Conservation (phyloP, 2,888 invertebrate genomes). For the Drosophila monieri region DNA sequence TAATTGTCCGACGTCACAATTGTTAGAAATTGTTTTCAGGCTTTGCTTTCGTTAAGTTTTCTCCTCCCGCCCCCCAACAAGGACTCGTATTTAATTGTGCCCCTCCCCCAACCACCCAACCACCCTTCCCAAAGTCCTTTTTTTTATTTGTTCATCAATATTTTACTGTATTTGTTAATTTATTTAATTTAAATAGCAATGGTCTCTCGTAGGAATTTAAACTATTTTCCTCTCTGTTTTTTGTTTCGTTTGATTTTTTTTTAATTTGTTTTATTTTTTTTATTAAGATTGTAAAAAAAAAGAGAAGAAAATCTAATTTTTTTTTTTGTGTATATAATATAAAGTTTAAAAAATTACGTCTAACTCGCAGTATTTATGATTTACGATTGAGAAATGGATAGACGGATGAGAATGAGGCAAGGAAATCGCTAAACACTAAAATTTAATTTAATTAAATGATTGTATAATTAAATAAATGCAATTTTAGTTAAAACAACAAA, state of each 20-base stretch:
- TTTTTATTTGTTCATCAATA: background rate
- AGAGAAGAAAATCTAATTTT: constrained; percentile 33
- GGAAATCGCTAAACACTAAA: constrained; percentile 47
- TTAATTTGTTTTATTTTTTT: constrained; percentile 2
- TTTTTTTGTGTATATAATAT: constrained; percentile 66
- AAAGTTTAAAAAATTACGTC: constrained; percentile 26
- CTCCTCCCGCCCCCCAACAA: constrained; percentile 2
- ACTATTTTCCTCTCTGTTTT: background rate
- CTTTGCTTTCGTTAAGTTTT: constrained; percentile 68
- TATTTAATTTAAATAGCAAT: constrained; percentile 13
- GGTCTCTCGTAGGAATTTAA: constrained; percentile 14
- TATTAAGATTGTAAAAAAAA: constrained; percentile 23
- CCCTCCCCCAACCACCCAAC: background rate
- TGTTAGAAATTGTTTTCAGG: constrained; percentile 40
- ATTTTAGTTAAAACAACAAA: constrained; percentile 71
- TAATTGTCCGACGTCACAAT: constrained; percentile 71
- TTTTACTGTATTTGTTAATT: constrained; percentile 24
- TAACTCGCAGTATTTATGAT: constrained; percentile 77
- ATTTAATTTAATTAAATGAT: constrained; percentile 72
- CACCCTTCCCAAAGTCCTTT: no score
- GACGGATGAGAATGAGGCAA: constrained; percentile 21
- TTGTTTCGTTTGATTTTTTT: constrained; percentile 4
- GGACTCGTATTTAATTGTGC: background rate
- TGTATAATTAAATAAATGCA: constrained; percentile 76
- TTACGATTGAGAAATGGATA: constrained; percentile 44